Base-by-base conservation (phyloP, 2,797 vertebrate genomes). In the Tangara arthus region DNA sequence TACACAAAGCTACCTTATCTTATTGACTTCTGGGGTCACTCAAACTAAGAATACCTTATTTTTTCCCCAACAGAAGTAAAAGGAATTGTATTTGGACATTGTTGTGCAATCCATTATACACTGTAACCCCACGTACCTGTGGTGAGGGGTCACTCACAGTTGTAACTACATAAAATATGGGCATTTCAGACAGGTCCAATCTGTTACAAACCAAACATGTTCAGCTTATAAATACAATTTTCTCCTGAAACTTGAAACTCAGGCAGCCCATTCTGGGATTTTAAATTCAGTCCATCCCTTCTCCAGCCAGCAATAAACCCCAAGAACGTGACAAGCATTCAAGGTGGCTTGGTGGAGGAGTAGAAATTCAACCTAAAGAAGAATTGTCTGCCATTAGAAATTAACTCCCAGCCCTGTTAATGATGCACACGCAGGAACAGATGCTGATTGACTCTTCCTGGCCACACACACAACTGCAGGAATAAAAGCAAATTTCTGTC, bases 401-500 rank as follows among this genome's bases (percentile, higher is more conserved):
- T 94, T 86, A 93, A 86, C 57, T 94, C 87, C 53, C 70, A 59
- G 53, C 46, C 71, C 63, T 42, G 52, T 34, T 94, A 96, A 93
- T 46, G 93, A 91, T 57, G 90, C 88, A 65, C 34, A 71, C 0
- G 0, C 70, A 80, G 77, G 80, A 84, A n/a, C 73, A 93, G 91
- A 93, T 85, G 91, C 89, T 89, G 92, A 95, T 75, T 87, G 93
- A 86, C 87, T 94, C 60, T 94, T 93, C 75, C 83, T 85, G 90
- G 81, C 89, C 78, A 85, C 77, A 73, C 73, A 84, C 81, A 89
- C 37, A 73, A 84, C 81, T 60, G 60, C 73, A 64, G 81, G 49
- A 92, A 30, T 64, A 56, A 93, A 90, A 90, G 63, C 66, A 87
- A 88, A 88, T 72, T 91, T 90, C 80, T 79, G 28, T 46, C 89